Percentiles rank a stretch among this genome's conserved stretches.
Conservation (phyloP, 2,888 invertebrate genomes). For the Tinea trinotella region DNA sequence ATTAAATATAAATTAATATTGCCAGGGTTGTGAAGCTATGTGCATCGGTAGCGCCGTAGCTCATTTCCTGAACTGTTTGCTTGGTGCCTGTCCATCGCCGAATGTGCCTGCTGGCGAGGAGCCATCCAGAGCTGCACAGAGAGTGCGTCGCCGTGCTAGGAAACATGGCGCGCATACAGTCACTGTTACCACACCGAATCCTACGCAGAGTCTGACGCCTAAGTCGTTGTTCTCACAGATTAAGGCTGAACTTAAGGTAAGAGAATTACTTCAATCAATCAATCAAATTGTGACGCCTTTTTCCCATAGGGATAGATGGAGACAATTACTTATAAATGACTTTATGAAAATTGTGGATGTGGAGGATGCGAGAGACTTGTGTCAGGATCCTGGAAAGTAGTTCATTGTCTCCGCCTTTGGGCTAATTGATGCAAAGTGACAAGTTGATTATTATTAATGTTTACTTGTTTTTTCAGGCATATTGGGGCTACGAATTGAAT, state of each 20-base stretch:
- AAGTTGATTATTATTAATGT: too few relatives aligned
- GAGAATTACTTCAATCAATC: not conserved
- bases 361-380: too few relatives aligned
- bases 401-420: too few relatives aligned
- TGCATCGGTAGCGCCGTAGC: slow-evolving; percentile 91
- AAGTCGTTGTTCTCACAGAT: slow-evolving; percentile 92
- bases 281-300: too few relatives aligned
- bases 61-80: slow-evolving; percentile 96
- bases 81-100: slow-evolving; percentile 82
- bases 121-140: slow-evolving; percentile 27
- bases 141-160: slow-evolving; percentile 72
- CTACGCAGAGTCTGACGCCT: slow-evolving; percentile 91
- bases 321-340: too few relatives aligned
- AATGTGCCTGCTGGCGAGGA: slow-evolving; percentile 41
- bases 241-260: slow-evolving; percentile 79
- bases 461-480: slow-evolving; percentile 67
- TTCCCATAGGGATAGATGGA: too few relatives aligned
- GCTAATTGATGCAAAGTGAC: too few relatives aligned
- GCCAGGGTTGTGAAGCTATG: slow-evolving; percentile 88
- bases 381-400: too few relatives aligned
- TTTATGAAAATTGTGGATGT: too few relatives aligned
- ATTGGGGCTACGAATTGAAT: slow-evolving; percentile 91
- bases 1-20: not conserved
- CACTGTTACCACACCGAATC: slow-evolving; percentile 64
- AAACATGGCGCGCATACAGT: slow-evolving; percentile 58